These are phyloP conservation scores for Drosophila setosimentum DNA, from an alignment of 2,888 invertebrate genomes.

Conservation along the genomic window DNA sequence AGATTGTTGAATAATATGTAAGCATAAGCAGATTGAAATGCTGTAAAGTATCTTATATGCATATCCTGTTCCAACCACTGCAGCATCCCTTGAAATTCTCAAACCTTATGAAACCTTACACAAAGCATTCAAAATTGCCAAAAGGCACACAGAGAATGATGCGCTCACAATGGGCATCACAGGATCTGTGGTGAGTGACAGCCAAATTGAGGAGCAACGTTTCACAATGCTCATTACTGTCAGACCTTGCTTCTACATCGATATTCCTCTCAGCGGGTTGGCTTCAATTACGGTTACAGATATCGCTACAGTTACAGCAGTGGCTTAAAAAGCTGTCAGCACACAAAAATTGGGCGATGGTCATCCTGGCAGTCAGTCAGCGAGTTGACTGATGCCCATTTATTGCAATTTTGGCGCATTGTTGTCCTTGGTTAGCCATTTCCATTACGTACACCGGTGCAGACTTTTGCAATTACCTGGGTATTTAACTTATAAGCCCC, in stretches of 20 bases:
- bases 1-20: neutral
- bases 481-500: neutral
- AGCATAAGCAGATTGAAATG: neutral
- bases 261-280: conserved; percentile 42
- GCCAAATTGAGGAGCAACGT: conserved; percentile 52
- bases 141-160: conserved; percentile 20
- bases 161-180: conserved; percentile 41
- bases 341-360: conserved; percentile 29
- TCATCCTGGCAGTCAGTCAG: conserved; percentile 21
- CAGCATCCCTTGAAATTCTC: neutral
- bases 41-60: neutral
- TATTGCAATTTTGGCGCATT: conserved; percentile 20
- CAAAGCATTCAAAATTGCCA: conserved; percentile 25
- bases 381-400: conserved; percentile 19
- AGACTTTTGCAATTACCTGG: neutral
- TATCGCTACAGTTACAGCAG: neutral
- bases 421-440: conserved; percentile 39
- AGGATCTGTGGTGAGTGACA: conserved; percentile 45
- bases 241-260: conserved; percentile 31
- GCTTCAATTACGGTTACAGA: conserved; percentile 1
- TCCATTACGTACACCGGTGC: neutral
- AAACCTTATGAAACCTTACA: conserved; percentile 16
- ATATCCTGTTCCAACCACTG: neutral
- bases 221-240: conserved; percentile 71
- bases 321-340: conserved; percentile 4